Base-by-base conservation (phyloP, 2,113 vertebrate genomes). In the Elachura formosa region DNA sequence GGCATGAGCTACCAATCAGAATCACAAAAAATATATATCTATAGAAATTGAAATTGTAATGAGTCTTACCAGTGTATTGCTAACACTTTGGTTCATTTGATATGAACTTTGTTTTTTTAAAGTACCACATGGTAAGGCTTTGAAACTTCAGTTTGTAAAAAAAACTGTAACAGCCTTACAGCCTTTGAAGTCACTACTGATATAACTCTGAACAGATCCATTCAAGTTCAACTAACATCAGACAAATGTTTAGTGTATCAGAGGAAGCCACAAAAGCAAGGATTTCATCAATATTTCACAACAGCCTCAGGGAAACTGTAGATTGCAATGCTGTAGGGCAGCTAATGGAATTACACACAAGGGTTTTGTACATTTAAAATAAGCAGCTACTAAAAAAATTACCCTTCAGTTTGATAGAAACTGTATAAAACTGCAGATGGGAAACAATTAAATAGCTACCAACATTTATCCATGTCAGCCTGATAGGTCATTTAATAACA, bases 221-320 rank as follows among this genome's bases (percentile, higher is more conserved):
- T 97, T 98, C 97, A 98, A 98, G 97, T 98, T 98, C 98, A 97
- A 97, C 98, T 98, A 98, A 98, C 98, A 98, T 98, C 98, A 98
- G 97, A 98, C 97, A 98, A 98, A 98, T 98, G 98, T 98, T 98
- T 98, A 98, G 97, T 98, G 97, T 98, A 98, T 98, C 98, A 98
- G 97, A 98, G 98, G 97, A 98, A 98, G 97, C 98, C 98, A 98
- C 98, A 97, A 98, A 98, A 98, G 98, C 98, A 97, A 97, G 97
- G 97, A 96, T 98, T 98, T 98, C 98, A 99, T 99, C 99, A 99
- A 99, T 99, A 99, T 99, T 99, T 99, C 98, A 99, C 98, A 98
- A 99, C 98, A 98, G 99, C 99, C 99, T 98, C 97, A 73, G 98
- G 99, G 99, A 99, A 98, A 98, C 98, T 97, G 98, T 98, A 99